Evolutionary conservation across 1,140 invertebrate species (phyloP).

Genomic region (Caenorhabditis tropicalis): DNA sequence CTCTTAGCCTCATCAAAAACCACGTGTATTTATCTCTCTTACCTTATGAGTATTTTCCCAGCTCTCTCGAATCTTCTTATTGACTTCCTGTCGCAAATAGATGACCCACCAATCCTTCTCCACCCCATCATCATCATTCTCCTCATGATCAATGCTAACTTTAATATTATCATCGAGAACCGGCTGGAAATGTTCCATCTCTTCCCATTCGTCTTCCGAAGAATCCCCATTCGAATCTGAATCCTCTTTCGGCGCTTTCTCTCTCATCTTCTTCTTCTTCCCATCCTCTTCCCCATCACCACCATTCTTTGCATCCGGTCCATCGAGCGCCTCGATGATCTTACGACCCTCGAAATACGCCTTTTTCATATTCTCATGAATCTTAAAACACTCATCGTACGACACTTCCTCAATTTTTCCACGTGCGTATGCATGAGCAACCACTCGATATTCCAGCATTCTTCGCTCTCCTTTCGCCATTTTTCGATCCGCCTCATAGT

Average conservation of each 20-base stretch:
- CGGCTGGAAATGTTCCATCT: slow-evolving; percentile 17
- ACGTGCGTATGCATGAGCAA: slow-evolving; percentile 10
- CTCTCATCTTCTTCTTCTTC: neutral
- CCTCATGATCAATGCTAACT: slow-evolving; percentile 23
- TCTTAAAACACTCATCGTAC: slow-evolving; percentile 20
- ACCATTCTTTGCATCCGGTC: neutral
- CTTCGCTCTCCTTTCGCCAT: slow-evolving; percentile 8
- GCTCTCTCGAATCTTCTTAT: slow-evolving; percentile 48
- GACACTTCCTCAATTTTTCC: slow-evolving; percentile 21
- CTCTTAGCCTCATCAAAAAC: neutral
- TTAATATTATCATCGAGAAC: slow-evolving; percentile 27
- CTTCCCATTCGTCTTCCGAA: slow-evolving; percentile 34
- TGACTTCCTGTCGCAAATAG: slow-evolving; percentile 47
- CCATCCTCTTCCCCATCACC: neutral
- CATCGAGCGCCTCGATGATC: neutral
- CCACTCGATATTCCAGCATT: neutral
- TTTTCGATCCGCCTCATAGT: slow-evolving; percentile 16
- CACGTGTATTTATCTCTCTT: too few species aligned
- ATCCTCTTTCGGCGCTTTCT: neutral
- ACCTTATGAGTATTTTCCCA: slow-evolving; percentile 48
- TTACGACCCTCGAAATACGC: neutral
- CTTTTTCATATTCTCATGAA: slow-evolving; percentile 20
- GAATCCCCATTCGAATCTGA: neutral
- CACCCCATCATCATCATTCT: neutral
- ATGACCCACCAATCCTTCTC: slow-evolving; percentile 38